Percentiles rank a stretch among this genome's conserved stretches.
Conservation (phyloP, 2,113 vertebrate species). For the Prochilodus magdalenae region DNA sequence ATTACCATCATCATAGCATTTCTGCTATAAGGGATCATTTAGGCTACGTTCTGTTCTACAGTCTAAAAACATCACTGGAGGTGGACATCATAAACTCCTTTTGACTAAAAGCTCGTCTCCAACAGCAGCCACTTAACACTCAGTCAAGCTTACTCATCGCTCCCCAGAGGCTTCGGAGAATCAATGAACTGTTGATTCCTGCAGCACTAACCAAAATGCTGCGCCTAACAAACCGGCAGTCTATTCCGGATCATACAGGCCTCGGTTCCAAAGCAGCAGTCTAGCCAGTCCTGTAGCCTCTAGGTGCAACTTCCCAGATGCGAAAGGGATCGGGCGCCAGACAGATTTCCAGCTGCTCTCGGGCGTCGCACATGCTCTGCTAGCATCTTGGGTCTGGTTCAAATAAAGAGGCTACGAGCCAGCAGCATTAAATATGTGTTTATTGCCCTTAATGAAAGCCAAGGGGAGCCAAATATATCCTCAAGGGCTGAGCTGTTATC, state of each 20-base stretch:
- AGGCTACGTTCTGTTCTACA: neutral
- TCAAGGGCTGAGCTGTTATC: conserved; percentile 43
- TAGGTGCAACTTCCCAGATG: conserved; percentile 32
- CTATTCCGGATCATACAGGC: conserved; percentile 18
- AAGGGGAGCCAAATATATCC: conserved; percentile 54
- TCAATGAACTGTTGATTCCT: conserved; percentile 52
- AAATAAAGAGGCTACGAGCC: conserved; percentile 49
- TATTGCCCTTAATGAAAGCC: conserved; percentile 54
- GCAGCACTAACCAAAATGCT: conserved; percentile 19
- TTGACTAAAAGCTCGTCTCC: conserved; percentile 28
- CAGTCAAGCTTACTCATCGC: conserved; percentile 22
- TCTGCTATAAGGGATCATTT: conserved; percentile 15
- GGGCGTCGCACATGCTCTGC: conserved; percentile 34
- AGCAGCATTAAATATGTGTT: conserved; percentile 52
- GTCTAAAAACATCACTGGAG: neutral
- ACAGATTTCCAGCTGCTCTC: conserved; percentile 52
- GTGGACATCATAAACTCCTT: conserved; percentile 26
- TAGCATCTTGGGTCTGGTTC: conserved; percentile 45
- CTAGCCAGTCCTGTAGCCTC: conserved; percentile 28
- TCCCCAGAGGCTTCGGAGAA: conserved; percentile 35
- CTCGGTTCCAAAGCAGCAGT: conserved; percentile 19
- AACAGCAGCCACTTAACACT: conserved; percentile 49
- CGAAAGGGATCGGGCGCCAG: conserved; percentile 25
- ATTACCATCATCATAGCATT: neutral
- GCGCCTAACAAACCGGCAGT: neutral